Base-by-base conservation (phyloP, 2,113 vertebrate genomes). In the Poeciliopsis retropinna region DNA sequence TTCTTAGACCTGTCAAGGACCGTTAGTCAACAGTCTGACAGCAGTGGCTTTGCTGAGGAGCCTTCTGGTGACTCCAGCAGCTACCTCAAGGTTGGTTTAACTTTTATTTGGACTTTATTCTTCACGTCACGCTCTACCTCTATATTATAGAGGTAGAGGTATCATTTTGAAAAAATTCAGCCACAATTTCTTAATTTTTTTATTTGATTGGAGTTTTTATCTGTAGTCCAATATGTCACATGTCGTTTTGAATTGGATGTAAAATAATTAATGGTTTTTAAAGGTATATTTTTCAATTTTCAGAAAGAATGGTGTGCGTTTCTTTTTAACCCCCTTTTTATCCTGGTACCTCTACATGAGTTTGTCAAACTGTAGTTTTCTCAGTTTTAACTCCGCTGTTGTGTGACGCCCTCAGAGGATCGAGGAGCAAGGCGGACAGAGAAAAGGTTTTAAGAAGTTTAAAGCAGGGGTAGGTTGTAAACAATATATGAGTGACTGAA, bases 41-140 rank as follows among this genome's bases (percentile, higher is more conserved):
- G 98, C 92, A 99, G 98, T 31, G 98, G 98, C 12, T 99, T 98
- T 60, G 98, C 96, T 70, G 98, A 99, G 86, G 98, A 99, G 77
- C 94, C 95, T 3, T 95, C 96, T 0, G 90, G 95, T 1, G 97
- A 99, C 87, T 92, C 93, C 0, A 91, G 92, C 79, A 95, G 72
- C 89, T 94, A 94, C 70, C 92, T 96, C 64, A 97, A 97, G 96
- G 97, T 99, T n/a, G 13, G 81, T 65, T 12, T 71, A 10, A 57
- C 25, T 57, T 57, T 15, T 47, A 19, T 47, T 54, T 6, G 25
- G 32, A 65, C 32, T 65, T 65, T 12, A 3, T 0, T 39, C 31
- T 4, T n/a, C 19, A n/a, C 34, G 1, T 37, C 5, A 37, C 17
- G 7, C 14, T 47, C 4, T 47, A 47, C 51, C 51, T n/a, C 22